Evolutionary conservation across 2,888 invertebrate species (phyloP), one percentile per base, ranked within the genome.

Genomic region (Schizotus pectinicornis): DNA sequence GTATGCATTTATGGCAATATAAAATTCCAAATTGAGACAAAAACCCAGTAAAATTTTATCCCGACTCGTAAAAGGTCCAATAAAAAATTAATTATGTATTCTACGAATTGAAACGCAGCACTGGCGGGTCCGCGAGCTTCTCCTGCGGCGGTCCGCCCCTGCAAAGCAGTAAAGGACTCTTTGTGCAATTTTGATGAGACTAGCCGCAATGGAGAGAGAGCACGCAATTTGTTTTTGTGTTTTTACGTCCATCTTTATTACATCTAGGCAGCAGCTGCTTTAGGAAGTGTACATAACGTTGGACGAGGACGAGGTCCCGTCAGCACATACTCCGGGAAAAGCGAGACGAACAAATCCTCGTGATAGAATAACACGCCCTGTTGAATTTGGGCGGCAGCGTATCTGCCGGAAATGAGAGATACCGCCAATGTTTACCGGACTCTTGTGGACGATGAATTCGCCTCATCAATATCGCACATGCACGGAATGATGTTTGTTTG

Each of bases 231-330:
- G 69, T 69, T 68, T 68, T 67, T 67, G 64, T 66, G 67, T 71
- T 72, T 72, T 72, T 67, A 70, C 64, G 69, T 66, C 67, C 64
- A 67, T 69, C 65, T 73, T 70, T 72, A 72, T 73, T 70, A 69
- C 68, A 59, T 64, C 61, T 64, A 49, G 65, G 69, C 62, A 67
- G 64, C 72, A 70, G 70, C 67, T 69, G 72, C 57, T 54, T 52
- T 9, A 45, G 47, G 41, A 59, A 46, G 55, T 56, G 59, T 56
- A 56, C 59, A 56, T 60, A 42, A 56, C 47, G 53, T 51, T 37
- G 41, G 52, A 48, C 41, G 11, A 53, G 49, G 56, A 58, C 41
- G 41, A 52, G 22, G 35, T 36, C 43, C 47, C 48, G 36, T 46
- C 32, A 45, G 1, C 39, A 33, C 33, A 43, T 33, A 32, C n/a